These are phyloP conservation scores for Beris morrisii DNA, from an alignment of 2,888 invertebrate species.

Conservation along the genomic window DNA sequence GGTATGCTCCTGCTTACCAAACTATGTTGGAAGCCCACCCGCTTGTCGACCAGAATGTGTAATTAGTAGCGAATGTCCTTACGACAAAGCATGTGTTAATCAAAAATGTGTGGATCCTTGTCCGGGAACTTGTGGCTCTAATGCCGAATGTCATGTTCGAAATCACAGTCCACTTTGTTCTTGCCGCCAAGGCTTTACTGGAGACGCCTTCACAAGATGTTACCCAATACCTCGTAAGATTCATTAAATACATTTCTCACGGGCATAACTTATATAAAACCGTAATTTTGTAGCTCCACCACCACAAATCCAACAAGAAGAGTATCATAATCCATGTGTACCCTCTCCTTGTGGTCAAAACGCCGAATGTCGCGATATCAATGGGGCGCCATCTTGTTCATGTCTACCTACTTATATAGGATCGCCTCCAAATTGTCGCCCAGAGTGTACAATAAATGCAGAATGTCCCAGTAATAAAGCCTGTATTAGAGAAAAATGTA, in stretches of 20 bases:
- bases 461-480: constrained; percentile 76
- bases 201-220: constrained; percentile 76
- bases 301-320: constrained; percentile 43
- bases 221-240: constrained; percentile 59
- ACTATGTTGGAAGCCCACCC: constrained; percentile 69
- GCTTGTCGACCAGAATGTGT: constrained; percentile 72
- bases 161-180: constrained; percentile 80
- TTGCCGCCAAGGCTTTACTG: constrained; percentile 67
- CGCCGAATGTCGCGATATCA: constrained; percentile 65
- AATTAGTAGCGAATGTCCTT: constrained; percentile 69
- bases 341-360: constrained; percentile 70
- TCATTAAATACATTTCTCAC: background rate
- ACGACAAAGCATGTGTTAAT: constrained; percentile 68
- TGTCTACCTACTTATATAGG: constrained; percentile 69
- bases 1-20: constrained; percentile 65
- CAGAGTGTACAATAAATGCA: constrained; percentile 70
- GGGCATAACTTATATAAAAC: background rate
- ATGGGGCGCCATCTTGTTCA: constrained; percentile 65
- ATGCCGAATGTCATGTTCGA: constrained; percentile 71
- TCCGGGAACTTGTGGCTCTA: constrained; percentile 72
- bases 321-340: constrained; percentile 59
- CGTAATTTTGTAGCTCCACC: constrained; percentile 42
- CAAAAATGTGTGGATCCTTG: constrained; percentile 76
- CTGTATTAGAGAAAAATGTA: constrained; percentile 75
- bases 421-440: constrained; percentile 70